These are phyloP conservation scores for Pristionchus japonicus DNA, from an alignment of 2,888 invertebrate genomes.

Conservation along the genomic window DNA sequence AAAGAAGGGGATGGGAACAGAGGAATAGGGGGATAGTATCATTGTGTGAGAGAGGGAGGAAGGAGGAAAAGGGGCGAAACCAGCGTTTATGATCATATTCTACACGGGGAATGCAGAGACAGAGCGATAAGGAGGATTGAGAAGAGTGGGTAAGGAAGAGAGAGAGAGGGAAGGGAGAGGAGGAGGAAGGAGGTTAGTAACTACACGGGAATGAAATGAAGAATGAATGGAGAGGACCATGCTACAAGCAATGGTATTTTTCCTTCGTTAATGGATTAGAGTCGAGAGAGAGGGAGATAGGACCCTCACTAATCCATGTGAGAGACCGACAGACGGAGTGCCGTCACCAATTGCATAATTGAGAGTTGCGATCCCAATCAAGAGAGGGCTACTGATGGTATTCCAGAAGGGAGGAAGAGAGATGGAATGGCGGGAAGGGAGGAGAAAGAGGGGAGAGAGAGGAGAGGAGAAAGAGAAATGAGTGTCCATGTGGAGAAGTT, in stretches of 20 bases:
- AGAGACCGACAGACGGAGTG: background rate
- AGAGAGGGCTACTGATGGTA: constrained; percentile 49
- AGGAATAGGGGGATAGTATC: constrained; percentile 5
- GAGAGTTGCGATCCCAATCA: constrained; percentile 47
- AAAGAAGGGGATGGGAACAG: background rate
- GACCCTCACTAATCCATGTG: background rate
- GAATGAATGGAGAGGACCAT: background rate
- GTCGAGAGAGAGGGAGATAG: background rate
- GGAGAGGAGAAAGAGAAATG: constrained; percentile 18
- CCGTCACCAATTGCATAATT: constrained; percentile 25
- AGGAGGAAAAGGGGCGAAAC: constrained; percentile 13
- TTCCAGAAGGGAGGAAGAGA: background rate
- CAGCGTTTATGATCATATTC: constrained; percentile 14
- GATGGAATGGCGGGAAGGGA: background rate
- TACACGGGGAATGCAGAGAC: background rate
- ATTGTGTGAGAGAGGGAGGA: background rate
- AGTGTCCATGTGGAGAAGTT: constrained; percentile 44
- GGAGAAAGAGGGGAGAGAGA: constrained; percentile 1
- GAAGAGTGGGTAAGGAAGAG: constrained; percentile 2
- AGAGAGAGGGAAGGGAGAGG: too few relatives aligned
- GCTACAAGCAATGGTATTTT: background rate
- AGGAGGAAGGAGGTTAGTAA: constrained; percentile 18
- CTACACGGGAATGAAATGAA: background rate
- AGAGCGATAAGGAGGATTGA: constrained; percentile 16
- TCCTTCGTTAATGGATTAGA: background rate